Evolutionary conservation across 2,113 vertebrate species (phyloP).

Genomic region (Hippolais icterina): DNA sequence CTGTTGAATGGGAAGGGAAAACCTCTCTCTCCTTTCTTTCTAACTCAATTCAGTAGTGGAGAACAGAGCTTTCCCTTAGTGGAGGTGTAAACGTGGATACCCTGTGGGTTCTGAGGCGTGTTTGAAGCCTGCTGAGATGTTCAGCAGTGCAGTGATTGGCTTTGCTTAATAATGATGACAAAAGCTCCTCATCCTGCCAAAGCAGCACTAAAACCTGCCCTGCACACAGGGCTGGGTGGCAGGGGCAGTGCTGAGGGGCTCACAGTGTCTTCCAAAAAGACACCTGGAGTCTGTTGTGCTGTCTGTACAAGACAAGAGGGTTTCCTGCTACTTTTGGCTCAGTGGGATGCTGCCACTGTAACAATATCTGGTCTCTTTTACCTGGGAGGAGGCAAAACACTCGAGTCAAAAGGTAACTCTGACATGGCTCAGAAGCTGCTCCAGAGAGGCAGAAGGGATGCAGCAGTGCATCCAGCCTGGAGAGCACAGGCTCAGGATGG

Average conservation of each 20-base stretch:
- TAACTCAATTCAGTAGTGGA: neutral
- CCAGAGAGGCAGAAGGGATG: neutral
- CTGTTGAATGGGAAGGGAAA: neutral
- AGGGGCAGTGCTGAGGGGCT: neutral
- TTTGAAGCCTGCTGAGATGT: neutral
- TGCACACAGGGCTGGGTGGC: neutral
- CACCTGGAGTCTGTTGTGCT: neutral
- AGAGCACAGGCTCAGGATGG: neutral
- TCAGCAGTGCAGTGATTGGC: neutral
- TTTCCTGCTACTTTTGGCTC: neutral
- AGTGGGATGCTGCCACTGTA: neutral
- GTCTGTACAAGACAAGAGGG: neutral
- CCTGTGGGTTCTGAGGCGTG: rapidly evolving
- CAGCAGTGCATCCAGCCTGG: neutral
- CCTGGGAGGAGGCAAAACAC: neutral
- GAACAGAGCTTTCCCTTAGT: neutral
- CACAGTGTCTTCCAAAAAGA: neutral
- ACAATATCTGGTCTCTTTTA: neutral
- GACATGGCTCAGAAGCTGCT: neutral
- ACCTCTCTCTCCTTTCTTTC: neutral
- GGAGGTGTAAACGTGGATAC: neutral
- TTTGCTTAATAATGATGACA: neutral
- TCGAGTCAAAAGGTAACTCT: neutral
- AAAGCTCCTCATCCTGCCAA: constrained; percentile 6
- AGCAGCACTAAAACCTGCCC: neutral